Evolutionary conservation across 2,888 invertebrate species (phyloP).

Genomic region (Hirtodrosophila duncani): DNA sequence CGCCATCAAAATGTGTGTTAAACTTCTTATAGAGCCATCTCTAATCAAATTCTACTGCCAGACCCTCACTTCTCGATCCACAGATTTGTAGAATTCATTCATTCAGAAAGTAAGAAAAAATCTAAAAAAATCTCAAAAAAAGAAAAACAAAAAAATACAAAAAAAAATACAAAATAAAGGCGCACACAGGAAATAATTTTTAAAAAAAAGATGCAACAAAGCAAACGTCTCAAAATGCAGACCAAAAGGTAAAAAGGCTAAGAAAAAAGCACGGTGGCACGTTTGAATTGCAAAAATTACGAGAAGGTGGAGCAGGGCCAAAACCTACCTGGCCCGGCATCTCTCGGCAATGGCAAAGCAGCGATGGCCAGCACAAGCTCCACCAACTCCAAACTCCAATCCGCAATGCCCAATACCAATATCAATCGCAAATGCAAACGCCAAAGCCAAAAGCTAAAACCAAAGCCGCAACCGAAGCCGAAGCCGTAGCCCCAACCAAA

Average conservation of each 20-base stretch:
- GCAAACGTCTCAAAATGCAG: background rate
- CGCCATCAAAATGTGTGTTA: no score
- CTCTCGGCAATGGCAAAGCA: no score
- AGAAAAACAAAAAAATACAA: no score
- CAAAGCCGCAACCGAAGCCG: background rate
- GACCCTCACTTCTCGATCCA: no score
- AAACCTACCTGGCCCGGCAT: no score
- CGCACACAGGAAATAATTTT: constrained; percentile 48
- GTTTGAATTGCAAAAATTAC: constrained; percentile 50
- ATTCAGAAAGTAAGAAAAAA: no score
- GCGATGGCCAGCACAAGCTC: no score
- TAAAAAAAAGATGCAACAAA: constrained; percentile 36
- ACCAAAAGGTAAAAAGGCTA: background rate
- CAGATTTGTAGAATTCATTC: no score
- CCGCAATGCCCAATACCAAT: background rate
- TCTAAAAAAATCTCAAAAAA: no score
- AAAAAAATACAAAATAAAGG: constrained; percentile 34
- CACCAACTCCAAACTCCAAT: constrained; percentile 4
- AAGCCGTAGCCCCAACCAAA: background rate
- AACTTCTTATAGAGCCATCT: no score
- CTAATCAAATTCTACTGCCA: no score
- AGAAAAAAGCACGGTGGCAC: constrained; percentile 36
- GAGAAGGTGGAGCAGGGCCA: constrained; percentile 1
- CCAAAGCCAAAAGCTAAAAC: constrained; percentile 5
- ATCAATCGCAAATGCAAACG: background rate